A percentile compares a stretch with the other conserved stretches of the same genome.
Conservation (phyloP, 2,888 invertebrate species). For the Dendrolimus houi region DNA sequence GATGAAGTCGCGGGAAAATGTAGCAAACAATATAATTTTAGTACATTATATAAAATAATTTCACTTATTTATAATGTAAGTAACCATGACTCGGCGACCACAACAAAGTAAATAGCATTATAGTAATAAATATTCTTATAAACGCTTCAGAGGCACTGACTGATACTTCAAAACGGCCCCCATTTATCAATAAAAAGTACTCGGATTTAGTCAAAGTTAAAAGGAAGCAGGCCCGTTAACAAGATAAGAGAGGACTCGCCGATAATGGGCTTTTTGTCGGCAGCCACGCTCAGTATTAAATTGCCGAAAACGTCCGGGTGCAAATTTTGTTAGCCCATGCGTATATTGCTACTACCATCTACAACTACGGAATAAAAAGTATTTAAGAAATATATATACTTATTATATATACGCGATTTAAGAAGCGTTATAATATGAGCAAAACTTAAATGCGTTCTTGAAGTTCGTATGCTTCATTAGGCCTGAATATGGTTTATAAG, state of each 20-base stretch:
- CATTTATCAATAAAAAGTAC: constrained; percentile 45
- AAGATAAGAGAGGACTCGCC: constrained; percentile 49
- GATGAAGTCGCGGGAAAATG: no score
- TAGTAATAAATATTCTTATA: constrained; percentile 25
- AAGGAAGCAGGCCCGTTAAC: constrained; percentile 50
- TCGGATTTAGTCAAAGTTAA: constrained; percentile 53
- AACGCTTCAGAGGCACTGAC: constrained; percentile 26
- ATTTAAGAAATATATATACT: no score
- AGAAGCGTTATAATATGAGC: no score
- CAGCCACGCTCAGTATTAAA: constrained; percentile 46
- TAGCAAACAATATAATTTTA: no score
- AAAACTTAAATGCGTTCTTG: no score
- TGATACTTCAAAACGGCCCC: constrained; percentile 30
- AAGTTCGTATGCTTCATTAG: no score
- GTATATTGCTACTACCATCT: neutral
- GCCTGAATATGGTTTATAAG: no score
- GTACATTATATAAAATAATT: no score
- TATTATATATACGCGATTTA: no score
- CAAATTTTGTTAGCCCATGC: constrained; percentile 36
- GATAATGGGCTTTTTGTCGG: constrained; percentile 61
- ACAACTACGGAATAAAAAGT: no score
- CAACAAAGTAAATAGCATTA: neutral
- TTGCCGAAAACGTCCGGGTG: constrained; percentile 42
- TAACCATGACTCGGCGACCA: neutral
- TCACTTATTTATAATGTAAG: neutral